phyloP scores from a whole-genome alignment of 2,888 invertebrate species.

The Nowickia ferox region DNA sequence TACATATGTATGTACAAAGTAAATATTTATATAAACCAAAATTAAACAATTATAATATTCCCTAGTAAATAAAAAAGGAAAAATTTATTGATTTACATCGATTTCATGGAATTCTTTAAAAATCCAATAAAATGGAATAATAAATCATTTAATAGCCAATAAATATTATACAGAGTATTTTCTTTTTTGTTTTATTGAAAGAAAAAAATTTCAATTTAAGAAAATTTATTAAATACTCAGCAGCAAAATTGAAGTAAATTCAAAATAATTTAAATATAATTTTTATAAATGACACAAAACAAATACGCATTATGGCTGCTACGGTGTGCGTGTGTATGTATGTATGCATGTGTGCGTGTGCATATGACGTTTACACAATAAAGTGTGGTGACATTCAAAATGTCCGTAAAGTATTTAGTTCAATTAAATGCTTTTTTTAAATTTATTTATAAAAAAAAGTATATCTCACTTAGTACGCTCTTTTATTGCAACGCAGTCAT shows the following conservation, averaged over 20 bases:
- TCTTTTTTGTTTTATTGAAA: background rate
- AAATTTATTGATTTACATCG: constrained; percentile 27
- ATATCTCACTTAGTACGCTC: background rate
- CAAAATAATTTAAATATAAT: constrained; percentile 58
- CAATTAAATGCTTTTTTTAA: constrained; percentile 35
- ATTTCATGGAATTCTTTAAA: constrained; percentile 45
- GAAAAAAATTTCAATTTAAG: constrained; percentile 30
- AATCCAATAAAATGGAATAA: constrained; percentile 27
- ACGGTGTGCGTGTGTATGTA: background rate
- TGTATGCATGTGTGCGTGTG: background rate
- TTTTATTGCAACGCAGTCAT: background rate
- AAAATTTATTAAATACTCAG: constrained; percentile 41
- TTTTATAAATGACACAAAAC: constrained; percentile 50
- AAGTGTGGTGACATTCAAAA: constrained; percentile 55
- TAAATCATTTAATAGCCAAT: constrained; percentile 45
- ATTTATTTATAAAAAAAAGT: background rate
- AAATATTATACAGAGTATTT: background rate
- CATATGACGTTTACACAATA: constrained; percentile 1
- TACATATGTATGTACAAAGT: background rate
- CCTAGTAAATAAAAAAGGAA: background rate
- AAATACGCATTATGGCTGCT: background rate
- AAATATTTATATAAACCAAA: background rate
- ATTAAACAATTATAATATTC: constrained; percentile 14
- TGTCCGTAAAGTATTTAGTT: constrained; percentile 23
- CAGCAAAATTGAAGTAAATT: constrained; percentile 59